Base-by-base conservation (phyloP, 2,888 invertebrate genomes). In the Xestia rhomboidea region DNA sequence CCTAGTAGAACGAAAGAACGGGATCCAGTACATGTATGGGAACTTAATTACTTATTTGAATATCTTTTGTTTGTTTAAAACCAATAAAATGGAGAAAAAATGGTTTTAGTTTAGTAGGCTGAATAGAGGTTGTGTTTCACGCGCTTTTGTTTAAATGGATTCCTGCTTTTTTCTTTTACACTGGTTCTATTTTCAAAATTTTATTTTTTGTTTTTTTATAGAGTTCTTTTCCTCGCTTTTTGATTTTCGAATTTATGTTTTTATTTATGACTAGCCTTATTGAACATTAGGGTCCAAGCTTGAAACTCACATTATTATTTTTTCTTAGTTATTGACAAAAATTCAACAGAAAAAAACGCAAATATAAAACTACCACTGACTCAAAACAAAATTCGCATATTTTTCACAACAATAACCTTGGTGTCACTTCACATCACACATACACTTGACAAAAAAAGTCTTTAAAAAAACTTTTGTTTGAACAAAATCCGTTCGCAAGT, bases 371-470 rank as follows among this genome's bases (percentile, higher is more conserved):
- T 4, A 34, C 24, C 68, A 83, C 79, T 66, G 70, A 77, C 64
- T 62, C 34, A 71, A 76, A 74, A 78, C 38, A 46, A 57, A 64
- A 41, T 71, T 51, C 27, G 30, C 54, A 73, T 57, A 41, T 64
- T 66, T 68, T 57, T 54, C 66, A 51, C 44, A 30, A 73, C 13
- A 64, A 62, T 62, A 70, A 68, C 71, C 38, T 73, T 77, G 0
- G 57, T 74, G 11, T 73, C 87, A 87, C 87, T 76, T 87, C 89
- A 87, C 81, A 77, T 72, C 83, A 89, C 87, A 80, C 38, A 71
- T n/a, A 66, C 69, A 70, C 68, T 62, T 60, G 3, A 60, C 38
- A 69, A 67, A 73, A 77, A 54, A 67, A 11, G n/a, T 27, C 60
- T 44, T 38, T 27, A 64, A 77, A 38, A 73, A 30, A 49, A 49